Evolutionary conservation across 1,140 invertebrate species (phyloP), one percentile per base, ranked within the genome.

Genomic region (Aculops lycopersici): DNA sequence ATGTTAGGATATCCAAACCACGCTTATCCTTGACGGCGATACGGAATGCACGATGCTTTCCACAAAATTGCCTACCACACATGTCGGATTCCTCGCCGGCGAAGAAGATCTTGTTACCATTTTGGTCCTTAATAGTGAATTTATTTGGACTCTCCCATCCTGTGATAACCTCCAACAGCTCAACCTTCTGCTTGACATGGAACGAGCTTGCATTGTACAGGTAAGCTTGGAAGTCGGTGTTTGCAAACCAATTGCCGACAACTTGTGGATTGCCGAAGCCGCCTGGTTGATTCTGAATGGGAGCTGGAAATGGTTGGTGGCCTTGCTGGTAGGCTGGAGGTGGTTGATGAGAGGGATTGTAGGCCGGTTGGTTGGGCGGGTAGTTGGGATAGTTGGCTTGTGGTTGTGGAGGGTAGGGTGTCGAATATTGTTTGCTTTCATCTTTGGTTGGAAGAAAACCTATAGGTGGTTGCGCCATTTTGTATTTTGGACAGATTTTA

Each of bases 101-200:
- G 52, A 68, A 72, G 53, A 72, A 86, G 1, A 88, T 64, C 51
- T 72, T 74, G 53, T 81, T 73, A 1, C 77, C 55, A 68, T 56
- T 37, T 37, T 44, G 52, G 44, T 65, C 80, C 56, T 72, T 74
- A 16, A 81, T 61, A 4, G 67, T 68, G 55, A 75, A 81, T 56
- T 78, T 81, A 52, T 83, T 84, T 50, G 73, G 71, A n/a, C 74
- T 78, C 58, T 83, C 77, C 58, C 72, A 81, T n/a, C 74, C 74
- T 43, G 68, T 69, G 47, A 77, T 67, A 15, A 17, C 16, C 16
- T 37, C 36, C 12, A 37, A 17, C 14, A 37, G 8, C 17, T 37
- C 36, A 5, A 37, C 17, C 16, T 15, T 8, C 16, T 37, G 36
- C 16, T 17, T 37, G 12, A 37, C 36, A 37, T 15, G 36, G 12